Base-by-base conservation (phyloP, 1,140 invertebrate genomes). In the Lepidotrigona ventralis region DNA sequence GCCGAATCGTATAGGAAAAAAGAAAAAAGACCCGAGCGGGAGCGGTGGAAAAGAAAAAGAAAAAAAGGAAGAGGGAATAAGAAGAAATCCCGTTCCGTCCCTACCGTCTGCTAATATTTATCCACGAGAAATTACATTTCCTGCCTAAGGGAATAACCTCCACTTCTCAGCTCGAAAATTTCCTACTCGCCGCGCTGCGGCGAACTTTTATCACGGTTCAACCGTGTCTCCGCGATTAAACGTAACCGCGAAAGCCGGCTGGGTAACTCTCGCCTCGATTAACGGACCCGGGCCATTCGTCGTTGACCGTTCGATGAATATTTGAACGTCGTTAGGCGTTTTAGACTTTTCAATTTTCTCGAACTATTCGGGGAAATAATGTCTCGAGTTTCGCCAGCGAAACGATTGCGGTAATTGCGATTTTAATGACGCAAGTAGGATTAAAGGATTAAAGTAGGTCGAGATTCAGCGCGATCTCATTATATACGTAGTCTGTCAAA, bases 111-210 rank as follows among this genome's bases (percentile, higher is more conserved):
- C 66, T 70, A 83, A 83, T 78, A 83, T 83, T 83, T 83, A 78
- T 78, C 78, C 51, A 33, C 19, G 15, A 15, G 74, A 83, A 83
- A 83, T 83, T 83, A 83, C 81, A 71, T 83, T 83, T 78, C 29
- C 73, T 19, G 3, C 26, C 15, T 58, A 51, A 81, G 72, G 72
- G 63, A 76, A 81, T 69, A 58, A 56, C 72, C 70, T 1, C 19
- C 54, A 29, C 39, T 64, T 56, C 39, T 53, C 70, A 14, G 33
- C 29, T 5, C 5, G 70, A 5, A 66, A 60, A 46, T 21, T 75
- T 19, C 5, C 23, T 33, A 1, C 23, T 26, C 69, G 33, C 33
- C 33, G 33, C 33, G 33, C 33, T 33, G 33, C n/a, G 6, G 53
- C 23, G 26, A 39, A 8, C 19, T 80, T 63, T 53, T n/a, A 69